Base-by-base conservation (phyloP, 2,888 invertebrate genomes). In the Entomobrya proxima region DNA sequence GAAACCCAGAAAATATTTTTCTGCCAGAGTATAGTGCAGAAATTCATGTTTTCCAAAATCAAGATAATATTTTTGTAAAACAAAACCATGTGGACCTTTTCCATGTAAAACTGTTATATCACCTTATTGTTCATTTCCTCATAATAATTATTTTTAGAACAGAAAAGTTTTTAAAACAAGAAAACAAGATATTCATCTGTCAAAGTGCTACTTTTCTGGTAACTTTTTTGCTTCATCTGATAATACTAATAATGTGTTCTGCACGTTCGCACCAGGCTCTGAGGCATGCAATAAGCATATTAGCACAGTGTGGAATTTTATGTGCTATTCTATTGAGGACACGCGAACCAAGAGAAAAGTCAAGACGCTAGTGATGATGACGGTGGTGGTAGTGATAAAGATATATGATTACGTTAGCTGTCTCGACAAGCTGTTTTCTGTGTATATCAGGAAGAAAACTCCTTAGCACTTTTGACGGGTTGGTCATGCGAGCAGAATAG, bases 401-500 rank as follows among this genome's bases (percentile, higher is more conserved):
- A 58, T 58, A 30, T 58, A 58, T 58, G 58, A 58, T 58, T 58
- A 58, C 58, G 58, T 58, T 24, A 58, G 30, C 58, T 58, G 58
- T 58, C 58, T 27, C 58, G 58, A 58, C 58, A 58, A 58, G 58
- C 58, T 58, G 58, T 58, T 58, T 58, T 58, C 58, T 58, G 58
- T 58, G 58, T 30, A 30, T 58, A 27, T 58, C 58, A 27, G 18
- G 58, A 52, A 52, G 21, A 58, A 13, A 58, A 58, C 58, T 58
- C 58, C 58, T 58, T 58, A 58, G 58, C 58, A 58, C 58, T 58
- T 58, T 58, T 58, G 58, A 58, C 58, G 58, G 58, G 58, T 58
- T 30, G 58, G 58, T 30, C 58, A 58, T 58, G 58, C 58, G 30
- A 58, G 18, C 58, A 58, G 58, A 4, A 27, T 58, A 58, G 58